Conservation (phyloP, 2,888 invertebrate genomes). For the Petrolisthes cinctipes region DNA sequence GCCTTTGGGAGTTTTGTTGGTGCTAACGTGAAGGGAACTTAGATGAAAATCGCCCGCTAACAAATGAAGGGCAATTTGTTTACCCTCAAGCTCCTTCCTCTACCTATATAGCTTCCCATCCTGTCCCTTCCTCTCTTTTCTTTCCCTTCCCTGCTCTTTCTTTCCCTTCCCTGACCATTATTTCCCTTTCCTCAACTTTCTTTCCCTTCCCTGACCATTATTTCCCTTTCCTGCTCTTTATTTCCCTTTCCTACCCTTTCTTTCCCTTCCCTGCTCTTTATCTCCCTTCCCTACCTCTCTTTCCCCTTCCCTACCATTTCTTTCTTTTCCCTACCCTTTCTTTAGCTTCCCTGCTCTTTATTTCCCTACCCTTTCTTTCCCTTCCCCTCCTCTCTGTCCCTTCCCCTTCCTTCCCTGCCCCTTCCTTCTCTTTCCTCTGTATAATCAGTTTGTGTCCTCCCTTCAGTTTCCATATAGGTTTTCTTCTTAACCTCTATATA, state of each 20-base stretch:
- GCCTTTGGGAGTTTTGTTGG: neutral
- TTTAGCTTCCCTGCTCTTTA: neutral
- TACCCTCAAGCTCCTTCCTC: too few relatives aligned
- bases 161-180: neutral
- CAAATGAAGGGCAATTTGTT: conserved; percentile 53
- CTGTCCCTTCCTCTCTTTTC: neutral
- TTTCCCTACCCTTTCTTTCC: neutral
- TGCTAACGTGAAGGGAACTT: conserved; percentile 19
- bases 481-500: too few relatives aligned
- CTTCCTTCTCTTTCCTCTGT: neutral
- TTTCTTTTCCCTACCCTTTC: neutral
- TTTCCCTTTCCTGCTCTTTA: neutral
- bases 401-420: neutral
- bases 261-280: neutral
- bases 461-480: too few relatives aligned
- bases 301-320: neutral
- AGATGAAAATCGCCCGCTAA: conserved; percentile 40
- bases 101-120: neutral
- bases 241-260: neutral
- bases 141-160: too few relatives aligned
- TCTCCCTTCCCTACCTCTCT: too few relatives aligned
- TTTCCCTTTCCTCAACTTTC: neutral
- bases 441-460: neutral
- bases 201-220: neutral
- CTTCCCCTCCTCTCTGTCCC: neutral